Conservation (phyloP, 1,140 invertebrate species). For the Lanistes nyassanus region DNA sequence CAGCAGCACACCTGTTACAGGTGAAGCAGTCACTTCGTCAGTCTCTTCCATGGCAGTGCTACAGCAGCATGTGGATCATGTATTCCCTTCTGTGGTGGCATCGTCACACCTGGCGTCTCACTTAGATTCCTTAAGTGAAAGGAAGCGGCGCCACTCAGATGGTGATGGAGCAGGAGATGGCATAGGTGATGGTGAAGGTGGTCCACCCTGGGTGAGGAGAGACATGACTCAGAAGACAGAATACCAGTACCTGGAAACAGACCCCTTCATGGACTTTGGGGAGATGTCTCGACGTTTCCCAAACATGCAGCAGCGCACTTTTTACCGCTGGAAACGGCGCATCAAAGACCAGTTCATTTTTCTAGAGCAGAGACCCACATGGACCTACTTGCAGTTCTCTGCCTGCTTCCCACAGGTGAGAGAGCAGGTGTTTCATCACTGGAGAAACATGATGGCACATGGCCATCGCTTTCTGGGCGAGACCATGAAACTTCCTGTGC, state of each 20-base stretch:
- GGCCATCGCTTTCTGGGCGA: slow-evolving; percentile 34
- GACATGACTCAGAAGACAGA: slow-evolving; percentile 41
- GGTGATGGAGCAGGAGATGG: background rate
- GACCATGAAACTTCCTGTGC: background rate
- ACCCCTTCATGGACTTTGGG: slow-evolving; percentile 38
- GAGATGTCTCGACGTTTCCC: slow-evolving; percentile 35
- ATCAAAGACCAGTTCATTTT: slow-evolving; percentile 42
- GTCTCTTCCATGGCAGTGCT: slow-evolving; percentile 17
- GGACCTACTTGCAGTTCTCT: slow-evolving; percentile 35
- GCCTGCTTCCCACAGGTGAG: slow-evolving; percentile 34
- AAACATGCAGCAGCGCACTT: slow-evolving; percentile 39
- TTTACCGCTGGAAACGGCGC: slow-evolving; percentile 38
- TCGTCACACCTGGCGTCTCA: too few species aligned
- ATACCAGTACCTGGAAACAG: slow-evolving; percentile 37
- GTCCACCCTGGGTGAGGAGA: slow-evolving; percentile 31
- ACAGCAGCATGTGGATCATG: slow-evolving; percentile 14
- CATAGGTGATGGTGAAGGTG: background rate
- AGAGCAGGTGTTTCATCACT: slow-evolving; percentile 33
- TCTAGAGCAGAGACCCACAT: slow-evolving; percentile 37
- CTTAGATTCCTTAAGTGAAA: too few species aligned
- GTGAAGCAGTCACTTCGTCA: background rate
- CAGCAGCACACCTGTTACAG: too few species aligned
- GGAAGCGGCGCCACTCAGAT: background rate
- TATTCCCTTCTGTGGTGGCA: too few species aligned
- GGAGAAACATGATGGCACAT: slow-evolving; percentile 31